Percentiles rank a stretch among this genome's conserved stretches.
Evolutionary conservation across 2,888 invertebrate genomes (phyloP).

Genomic region (Caenorhabditis japonica): DNA sequence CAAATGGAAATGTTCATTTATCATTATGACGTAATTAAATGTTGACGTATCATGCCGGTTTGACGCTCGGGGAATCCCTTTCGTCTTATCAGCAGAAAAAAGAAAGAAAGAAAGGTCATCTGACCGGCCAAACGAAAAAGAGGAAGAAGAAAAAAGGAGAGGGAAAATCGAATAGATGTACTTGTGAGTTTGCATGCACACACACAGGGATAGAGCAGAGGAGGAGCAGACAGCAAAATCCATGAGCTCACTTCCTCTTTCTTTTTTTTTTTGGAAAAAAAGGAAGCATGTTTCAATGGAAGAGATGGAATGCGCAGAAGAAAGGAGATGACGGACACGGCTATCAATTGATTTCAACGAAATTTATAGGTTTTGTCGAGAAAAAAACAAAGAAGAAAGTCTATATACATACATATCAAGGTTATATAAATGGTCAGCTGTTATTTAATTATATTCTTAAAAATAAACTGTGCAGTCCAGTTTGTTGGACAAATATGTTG

Average conservation of each 20-base stretch:
- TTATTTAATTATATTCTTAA: no score
- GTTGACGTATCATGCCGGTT: conserved; percentile 26
- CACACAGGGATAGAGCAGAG: conserved; percentile 3
- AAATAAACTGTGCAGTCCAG: no score
- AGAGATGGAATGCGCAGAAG: not conserved
- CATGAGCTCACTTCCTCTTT: conserved; percentile 20
- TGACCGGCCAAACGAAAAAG: not conserved
- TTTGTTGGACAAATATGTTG: no score
- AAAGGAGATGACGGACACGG: not conserved
- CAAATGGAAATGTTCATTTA: not conserved
- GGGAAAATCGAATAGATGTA: conserved; percentile 34
- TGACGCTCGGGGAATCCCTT: conserved; percentile 31
- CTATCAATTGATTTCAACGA: no score
- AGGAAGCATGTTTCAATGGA: not conserved
- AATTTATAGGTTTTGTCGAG: no score
- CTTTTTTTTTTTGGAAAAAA: not conserved
- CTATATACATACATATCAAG: no score
- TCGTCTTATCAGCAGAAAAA: conserved; percentile 40
- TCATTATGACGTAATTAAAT: not conserved
- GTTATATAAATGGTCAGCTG: no score
- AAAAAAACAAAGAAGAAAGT: no score
- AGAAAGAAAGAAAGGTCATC: conserved; percentile 29
- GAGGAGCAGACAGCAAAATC: conserved; percentile 40
- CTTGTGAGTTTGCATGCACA: conserved; percentile 15
- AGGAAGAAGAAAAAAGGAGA: conserved; percentile 6